Percentiles rank a stretch among this genome's conserved stretches.
These are phyloP conservation scores for Cyanoramphus novaezelandiae DNA, from an alignment of 2,113 vertebrate genomes.

Conservation along the genomic window DNA sequence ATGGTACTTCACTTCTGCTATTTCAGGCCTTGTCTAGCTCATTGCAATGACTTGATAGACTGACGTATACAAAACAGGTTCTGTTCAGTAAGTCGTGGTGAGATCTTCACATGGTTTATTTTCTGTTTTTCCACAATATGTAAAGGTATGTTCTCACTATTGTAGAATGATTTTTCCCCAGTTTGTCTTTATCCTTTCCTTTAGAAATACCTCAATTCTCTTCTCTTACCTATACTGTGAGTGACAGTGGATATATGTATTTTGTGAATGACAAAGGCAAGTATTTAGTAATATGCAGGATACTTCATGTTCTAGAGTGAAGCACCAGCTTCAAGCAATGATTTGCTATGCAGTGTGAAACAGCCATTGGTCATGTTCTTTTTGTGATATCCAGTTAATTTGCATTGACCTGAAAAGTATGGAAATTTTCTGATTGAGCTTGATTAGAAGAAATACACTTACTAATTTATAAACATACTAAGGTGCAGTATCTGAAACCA, in stretches of 20 bases:
- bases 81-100: not conserved
- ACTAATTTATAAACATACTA: not conserved
- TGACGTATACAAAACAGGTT: not conserved
- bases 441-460: not conserved
- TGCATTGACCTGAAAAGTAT: not conserved
- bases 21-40: constrained; percentile 27
- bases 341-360: not conserved
- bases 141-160: not conserved
- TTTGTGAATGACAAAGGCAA: not conserved
- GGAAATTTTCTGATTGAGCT: not conserved
- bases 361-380: not conserved
- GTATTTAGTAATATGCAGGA: not conserved
- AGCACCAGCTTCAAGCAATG: not conserved
- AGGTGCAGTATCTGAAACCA: not conserved
- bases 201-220: not conserved
- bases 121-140: not conserved
- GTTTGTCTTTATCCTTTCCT: not conserved
- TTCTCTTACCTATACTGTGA: not conserved
- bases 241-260: not conserved
- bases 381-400: not conserved
- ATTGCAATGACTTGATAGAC: constrained; percentile 1
- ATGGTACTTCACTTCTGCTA: constrained; percentile 9
- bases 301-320: not conserved
- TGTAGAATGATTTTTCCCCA: not conserved
- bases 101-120: not conserved